phyloP scores from a whole-genome alignment of 2,797 vertebrate species.

The Onychomys torridus region DNA sequence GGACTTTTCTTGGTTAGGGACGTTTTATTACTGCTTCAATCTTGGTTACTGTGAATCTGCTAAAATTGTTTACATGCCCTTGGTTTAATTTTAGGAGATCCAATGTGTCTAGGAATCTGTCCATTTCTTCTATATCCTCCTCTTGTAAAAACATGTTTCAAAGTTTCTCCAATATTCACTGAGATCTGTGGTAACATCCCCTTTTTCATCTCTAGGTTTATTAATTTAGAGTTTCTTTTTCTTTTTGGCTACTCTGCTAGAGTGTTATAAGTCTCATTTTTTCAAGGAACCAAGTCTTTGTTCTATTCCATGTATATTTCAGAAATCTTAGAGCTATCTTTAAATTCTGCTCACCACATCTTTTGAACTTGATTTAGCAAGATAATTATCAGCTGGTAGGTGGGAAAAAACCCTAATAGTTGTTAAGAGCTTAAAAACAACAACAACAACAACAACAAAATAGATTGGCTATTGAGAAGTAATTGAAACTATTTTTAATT shows the following conservation, averaged over 20 bases:
- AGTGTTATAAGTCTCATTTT: neutral
- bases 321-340: neutral
- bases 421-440: neutral
- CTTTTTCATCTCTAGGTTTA: neutral
- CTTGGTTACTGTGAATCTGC: neutral
- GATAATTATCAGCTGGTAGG: neutral
- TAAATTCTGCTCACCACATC: neutral
- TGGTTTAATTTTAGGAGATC: neutral
- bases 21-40: neutral
- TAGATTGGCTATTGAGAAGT: neutral
- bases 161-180: neutral
- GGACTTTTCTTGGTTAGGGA: neutral
- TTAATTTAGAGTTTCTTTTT: neutral
- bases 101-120: neutral
- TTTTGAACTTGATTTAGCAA: slow-evolving; percentile 1
- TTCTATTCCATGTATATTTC: neutral
- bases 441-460: neutral
- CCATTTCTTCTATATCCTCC: neutral
- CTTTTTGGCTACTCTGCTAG: neutral
- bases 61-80: neutral
- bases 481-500: slow-evolving; percentile 26
- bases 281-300: neutral
- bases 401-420: neutral
- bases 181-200: neutral
- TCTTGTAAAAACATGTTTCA: neutral